phyloP scores from a whole-genome alignment of 1,140 invertebrate genomes.

The Apis laboriosa region DNA sequence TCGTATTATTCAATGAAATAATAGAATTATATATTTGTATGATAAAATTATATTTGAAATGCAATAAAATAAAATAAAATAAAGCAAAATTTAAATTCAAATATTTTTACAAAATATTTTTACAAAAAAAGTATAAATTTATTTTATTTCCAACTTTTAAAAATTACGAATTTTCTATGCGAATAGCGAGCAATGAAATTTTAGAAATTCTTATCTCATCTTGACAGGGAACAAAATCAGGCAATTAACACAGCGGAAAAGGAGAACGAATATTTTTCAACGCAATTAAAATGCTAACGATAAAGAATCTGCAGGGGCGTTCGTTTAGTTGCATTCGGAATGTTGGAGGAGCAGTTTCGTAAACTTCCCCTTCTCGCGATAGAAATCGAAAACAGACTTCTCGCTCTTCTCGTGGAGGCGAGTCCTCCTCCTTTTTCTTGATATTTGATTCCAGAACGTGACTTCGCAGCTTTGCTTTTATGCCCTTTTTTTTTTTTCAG shows the following conservation, averaged over 20 bases:
- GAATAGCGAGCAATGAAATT: background rate
- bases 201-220: background rate
- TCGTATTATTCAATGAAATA: too few relatives aligned
- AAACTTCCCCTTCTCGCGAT: conserved; percentile 47
- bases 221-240: too few relatives aligned
- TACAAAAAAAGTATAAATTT: too few relatives aligned
- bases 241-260: background rate
- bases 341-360: conserved; percentile 30
- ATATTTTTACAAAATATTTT: too few relatives aligned
- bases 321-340: conserved; percentile 38
- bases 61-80: too few relatives aligned
- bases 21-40: too few relatives aligned
- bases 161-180: too few relatives aligned
- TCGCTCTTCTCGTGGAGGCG: conserved; percentile 5
- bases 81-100: too few relatives aligned
- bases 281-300: conserved; percentile 2
- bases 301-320: background rate
- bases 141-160: too few relatives aligned
- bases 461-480: conserved; percentile 25
- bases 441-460: conserved; percentile 54
- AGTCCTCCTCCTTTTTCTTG: conserved; percentile 33
- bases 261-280: background rate
- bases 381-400: conserved; percentile 56
- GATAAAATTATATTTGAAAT: too few relatives aligned
- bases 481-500: background rate